Conservation (phyloP, 2,113 vertebrate species). For the Myotis yumanensis region DNA sequence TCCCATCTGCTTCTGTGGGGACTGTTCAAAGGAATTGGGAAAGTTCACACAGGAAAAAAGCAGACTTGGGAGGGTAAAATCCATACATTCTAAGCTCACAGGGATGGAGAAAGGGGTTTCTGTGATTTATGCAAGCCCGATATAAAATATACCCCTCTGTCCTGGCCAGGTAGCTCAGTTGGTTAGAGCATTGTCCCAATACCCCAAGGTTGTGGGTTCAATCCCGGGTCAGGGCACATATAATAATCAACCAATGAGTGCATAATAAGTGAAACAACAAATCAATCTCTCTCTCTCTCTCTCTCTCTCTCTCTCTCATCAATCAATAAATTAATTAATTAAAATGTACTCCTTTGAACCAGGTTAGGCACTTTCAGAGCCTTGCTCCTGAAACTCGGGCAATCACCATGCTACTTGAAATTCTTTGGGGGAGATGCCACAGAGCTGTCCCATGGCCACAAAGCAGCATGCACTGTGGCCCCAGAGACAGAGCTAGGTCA, state of each 20-base stretch:
- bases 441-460: background rate
- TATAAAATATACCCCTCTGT: slow-evolving; percentile 23
- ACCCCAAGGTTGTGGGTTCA: background rate
- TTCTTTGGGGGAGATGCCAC: slow-evolving; percentile 14
- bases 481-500: slow-evolving; percentile 37
- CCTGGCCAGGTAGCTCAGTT: background rate
- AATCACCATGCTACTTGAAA: background rate
- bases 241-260: background rate
- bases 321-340: background rate
- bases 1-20: background rate
- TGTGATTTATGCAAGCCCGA: background rate
- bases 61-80: background rate
- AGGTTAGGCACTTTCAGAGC: slow-evolving; percentile 7
- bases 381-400: background rate
- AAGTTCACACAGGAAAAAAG: background rate
- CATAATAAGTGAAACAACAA: background rate
- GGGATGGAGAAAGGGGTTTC: background rate
- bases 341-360: slow-evolving; percentile 17
- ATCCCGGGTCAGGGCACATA: background rate
- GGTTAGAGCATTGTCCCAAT: background rate
- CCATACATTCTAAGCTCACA: background rate
- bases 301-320: too few relatives aligned
- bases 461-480: slow-evolving; percentile 10
- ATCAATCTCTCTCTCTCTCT: background rate
- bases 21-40: slow-evolving; percentile 12